Evolutionary conservation across 2,113 vertebrate genomes (phyloP), one percentile per base, ranked within the genome.

Genomic region (Pedetes capensis): DNA sequence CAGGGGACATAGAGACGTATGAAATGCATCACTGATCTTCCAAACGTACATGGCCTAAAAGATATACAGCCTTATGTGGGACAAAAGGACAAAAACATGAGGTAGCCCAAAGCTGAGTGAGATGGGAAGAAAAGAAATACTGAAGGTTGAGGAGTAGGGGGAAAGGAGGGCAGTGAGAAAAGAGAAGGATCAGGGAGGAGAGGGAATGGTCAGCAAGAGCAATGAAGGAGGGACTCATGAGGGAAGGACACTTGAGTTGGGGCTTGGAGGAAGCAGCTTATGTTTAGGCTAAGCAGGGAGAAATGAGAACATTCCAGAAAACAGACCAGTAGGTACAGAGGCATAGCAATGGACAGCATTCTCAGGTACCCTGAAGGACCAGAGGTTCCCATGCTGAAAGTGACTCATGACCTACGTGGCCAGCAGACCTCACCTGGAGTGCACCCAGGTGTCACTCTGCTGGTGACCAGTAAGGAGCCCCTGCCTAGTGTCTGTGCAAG

Each of bases 211-310:
- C n/a, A n/a, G 47, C 68, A 27, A 27, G 23, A 34, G 17, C 7
- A 10, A 0, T 29, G 29, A 59, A 57, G 66, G 49, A 57, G 53
- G 27, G 71, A 29, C 1, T 27, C 17, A 9, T n/a, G 37, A 37
- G 9, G 23, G 61, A 37, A 37, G 44, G 27, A 85, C 4, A 1
- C 22, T 64, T 75, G 23, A 13, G 42, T 34, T 17, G n/a, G 34
- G 61, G 55, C 34, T 74, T 32, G 82, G 79, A 53, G 20, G 76
- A 75, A 64, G 27, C n/a, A 53, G 47, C 25, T 87, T 68, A 87
- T 23, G 8, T 80, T 87, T 79, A 69, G 14, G 16, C n/a, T 61
- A 39, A 79, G 23, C 75, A 64, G 72, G 85, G 34, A 82, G 44
- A 88, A 42, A 12, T 57, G n/a, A 78, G 57, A 64, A 34, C 3